Base-by-base conservation (phyloP, 2,888 invertebrate genomes). In the Eustalomyia histrio region DNA sequence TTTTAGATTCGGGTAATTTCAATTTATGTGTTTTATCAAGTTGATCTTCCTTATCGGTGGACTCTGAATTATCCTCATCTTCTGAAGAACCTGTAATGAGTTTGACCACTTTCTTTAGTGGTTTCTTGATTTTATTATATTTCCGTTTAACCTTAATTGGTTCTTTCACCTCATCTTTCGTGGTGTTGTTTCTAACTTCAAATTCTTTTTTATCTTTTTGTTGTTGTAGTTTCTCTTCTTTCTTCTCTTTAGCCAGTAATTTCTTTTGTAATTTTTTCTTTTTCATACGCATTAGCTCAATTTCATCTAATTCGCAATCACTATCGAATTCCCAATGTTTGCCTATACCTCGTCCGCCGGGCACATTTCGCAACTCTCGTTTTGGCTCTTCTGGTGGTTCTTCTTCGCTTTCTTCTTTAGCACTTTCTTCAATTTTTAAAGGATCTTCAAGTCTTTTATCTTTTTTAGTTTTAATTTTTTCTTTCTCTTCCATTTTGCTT, bases 241-340 rank as follows among this genome's bases (percentile, higher is more conserved):
- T 83, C 52, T 85, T 83, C 79, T 88, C 87, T 80, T 88, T 86
- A 16, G 83, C 84, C 72, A 87, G 88, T 50, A 87, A 61, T 7
- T 86, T 85, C 73, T 86, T 87, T 80, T 85, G 87, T 50, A 84
- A 63, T 55, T 84, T 88, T 83, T 86, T 86, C 83, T 85, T 87
- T 67, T 86, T 86, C 2, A 85, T 29, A 16, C 84, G 83, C 67
- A 85, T 69, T 55, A 83, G 86, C 76, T 86, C 88, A 82, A 88
- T 84, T 65, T 89, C 89, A 78, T 88, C 89, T 47, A 87, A 84
- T 69, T 89, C 90, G 58, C 89, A 89, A 33, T 90, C 90, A 71
- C 89, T 89, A 85, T 94, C 93, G 88, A 95, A 95, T 85, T 96
- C 96, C 95, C 96, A 96, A 87, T 96, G 95, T 88, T 96, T 96